Conservation (phyloP, 2,113 vertebrate genomes). For the Mandrillus leucophaeus region DNA sequence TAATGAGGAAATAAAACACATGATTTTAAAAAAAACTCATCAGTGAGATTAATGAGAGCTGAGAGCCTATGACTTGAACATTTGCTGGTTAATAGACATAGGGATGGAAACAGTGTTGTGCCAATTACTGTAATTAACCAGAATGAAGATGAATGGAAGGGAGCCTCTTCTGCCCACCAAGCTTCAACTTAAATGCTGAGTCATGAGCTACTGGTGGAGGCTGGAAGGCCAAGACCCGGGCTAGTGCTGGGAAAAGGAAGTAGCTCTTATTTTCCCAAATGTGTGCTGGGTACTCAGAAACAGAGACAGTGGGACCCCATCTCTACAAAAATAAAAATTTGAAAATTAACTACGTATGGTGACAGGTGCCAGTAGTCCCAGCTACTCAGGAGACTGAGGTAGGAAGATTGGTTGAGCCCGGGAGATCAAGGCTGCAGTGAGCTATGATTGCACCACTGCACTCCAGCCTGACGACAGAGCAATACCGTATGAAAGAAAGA, state of each 20-base stretch:
- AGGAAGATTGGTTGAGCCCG: too few species aligned
- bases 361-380: too few species aligned
- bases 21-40: constrained; percentile 27
- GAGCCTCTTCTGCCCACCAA: background rate
- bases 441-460: too few species aligned
- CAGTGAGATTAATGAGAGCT: constrained; percentile 58
- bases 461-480: too few species aligned
- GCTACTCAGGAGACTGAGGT: too few species aligned
- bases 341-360: too few species aligned
- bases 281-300: background rate
- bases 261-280: background rate
- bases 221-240: background rate
- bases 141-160: constrained; percentile 62
- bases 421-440: too few species aligned
- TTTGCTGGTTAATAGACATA: constrained; percentile 64
- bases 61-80: constrained; percentile 62
- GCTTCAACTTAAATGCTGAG: constrained; percentile 32
- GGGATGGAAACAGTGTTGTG: constrained; percentile 51
- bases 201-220: background rate
- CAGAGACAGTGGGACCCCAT: background rate
- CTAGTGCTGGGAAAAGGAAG: background rate
- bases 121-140: constrained; percentile 66
- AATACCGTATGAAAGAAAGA: too few species aligned
- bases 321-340: too few species aligned
- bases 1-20: constrained; percentile 62